These are phyloP conservation scores for Mythimna impura DNA, from an alignment of 2,888 invertebrate genomes.

Conservation along the genomic window DNA sequence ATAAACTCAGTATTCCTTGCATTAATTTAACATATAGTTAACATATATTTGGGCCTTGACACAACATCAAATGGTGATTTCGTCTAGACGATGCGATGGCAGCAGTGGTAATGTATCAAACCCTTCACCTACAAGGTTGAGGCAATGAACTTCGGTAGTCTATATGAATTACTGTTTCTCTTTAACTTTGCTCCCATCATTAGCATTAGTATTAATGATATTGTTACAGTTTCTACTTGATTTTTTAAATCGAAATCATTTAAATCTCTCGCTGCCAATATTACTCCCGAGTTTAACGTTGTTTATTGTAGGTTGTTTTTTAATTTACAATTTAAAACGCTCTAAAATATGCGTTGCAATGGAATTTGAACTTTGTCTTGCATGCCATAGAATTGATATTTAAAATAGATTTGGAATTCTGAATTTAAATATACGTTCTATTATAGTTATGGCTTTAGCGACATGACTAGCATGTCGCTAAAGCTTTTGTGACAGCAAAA, in stretches of 20 bases:
- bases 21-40: conserved; percentile 57
- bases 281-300: too few relatives aligned
- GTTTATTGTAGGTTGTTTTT: too few relatives aligned
- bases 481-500: not conserved
- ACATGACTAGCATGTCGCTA: too few relatives aligned
- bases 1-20: conserved; percentile 47
- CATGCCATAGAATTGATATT: too few relatives aligned
- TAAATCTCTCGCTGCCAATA: too few relatives aligned
- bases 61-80: conserved; percentile 32
- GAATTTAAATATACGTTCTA: too few relatives aligned
- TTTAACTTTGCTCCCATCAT: conserved; percentile 6
- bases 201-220: conserved; percentile 10
- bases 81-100: conserved; percentile 39
- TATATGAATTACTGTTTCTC: conserved; percentile 7
- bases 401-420: too few relatives aligned
- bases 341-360: too few relatives aligned
- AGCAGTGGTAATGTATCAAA: conserved; percentile 5
- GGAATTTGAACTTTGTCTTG: too few relatives aligned
- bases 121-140: conserved; percentile 51
- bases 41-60: conserved; percentile 60
- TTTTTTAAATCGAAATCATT: too few relatives aligned
- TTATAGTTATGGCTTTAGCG: too few relatives aligned
- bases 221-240: not conserved
- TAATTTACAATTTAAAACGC: too few relatives aligned
- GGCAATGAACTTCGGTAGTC: conserved; percentile 50